A percentile compares a stretch with the other conserved stretches of the same genome.
phyloP scores from a whole-genome alignment of 2,113 vertebrate species.

The Mobula hypostoma region DNA sequence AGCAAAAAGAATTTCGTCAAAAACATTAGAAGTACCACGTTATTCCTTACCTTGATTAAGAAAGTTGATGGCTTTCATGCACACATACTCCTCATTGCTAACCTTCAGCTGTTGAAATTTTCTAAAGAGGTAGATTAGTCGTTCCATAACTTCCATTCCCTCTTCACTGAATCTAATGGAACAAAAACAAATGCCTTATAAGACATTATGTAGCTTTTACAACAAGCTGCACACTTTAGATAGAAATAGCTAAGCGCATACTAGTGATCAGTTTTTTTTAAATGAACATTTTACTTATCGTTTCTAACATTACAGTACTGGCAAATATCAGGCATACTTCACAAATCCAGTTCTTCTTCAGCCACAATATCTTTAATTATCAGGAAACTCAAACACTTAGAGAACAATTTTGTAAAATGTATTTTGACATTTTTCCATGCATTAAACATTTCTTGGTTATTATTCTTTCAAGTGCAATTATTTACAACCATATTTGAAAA shows the following conservation, averaged over 20 bases:
- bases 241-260: too few species aligned
- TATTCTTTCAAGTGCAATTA: not conserved
- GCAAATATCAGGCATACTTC: too few species aligned
- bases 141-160: constrained; percentile 96
- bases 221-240: not conserved
- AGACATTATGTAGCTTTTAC: not conserved
- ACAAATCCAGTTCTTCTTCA: too few species aligned
- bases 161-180: constrained; percentile 81
- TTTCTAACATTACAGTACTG: too few species aligned
- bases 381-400: too few species aligned
- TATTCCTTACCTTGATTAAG: constrained; percentile 83
- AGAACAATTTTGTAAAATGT: not conserved
- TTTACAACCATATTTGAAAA: not conserved
- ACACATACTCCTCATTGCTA: constrained; percentile 94
- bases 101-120: constrained; percentile 93
- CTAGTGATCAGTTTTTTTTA: too few species aligned
- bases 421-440: too few species aligned
- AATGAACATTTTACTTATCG: too few species aligned
- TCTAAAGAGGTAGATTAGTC: constrained; percentile 91
- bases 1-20: not conserved
- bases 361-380: too few species aligned
- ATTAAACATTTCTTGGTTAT: not conserved
- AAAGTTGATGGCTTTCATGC: constrained; percentile 99
- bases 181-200: constrained; percentile 7
- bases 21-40: not conserved